These are phyloP conservation scores for Rotaria sp. DNA, from an alignment of 2,888 invertebrate species.

Conservation along the genomic window DNA sequence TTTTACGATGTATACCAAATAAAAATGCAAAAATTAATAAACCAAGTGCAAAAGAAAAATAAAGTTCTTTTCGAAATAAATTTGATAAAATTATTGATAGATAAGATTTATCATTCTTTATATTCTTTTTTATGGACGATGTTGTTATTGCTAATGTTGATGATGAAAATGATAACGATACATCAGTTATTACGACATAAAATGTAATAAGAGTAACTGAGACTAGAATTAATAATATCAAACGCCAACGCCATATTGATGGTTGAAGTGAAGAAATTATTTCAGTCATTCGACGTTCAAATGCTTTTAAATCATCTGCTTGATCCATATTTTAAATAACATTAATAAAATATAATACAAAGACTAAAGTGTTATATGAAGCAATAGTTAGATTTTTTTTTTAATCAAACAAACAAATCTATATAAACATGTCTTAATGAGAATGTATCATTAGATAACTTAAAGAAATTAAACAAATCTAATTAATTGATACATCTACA, in stretches of 20 bases:
- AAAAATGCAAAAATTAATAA: conserved; percentile 62
- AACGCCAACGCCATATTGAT: conserved; percentile 85
- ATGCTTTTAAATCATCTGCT: conserved; percentile 79
- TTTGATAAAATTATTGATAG: too few relatives aligned
- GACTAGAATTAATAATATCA: conserved; percentile 60
- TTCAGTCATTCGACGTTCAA: conserved; percentile 89
- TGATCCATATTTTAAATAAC: not conserved
- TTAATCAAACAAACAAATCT: too few relatives aligned
- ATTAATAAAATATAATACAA: too few relatives aligned
- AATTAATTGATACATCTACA: too few relatives aligned
- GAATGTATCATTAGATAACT: too few relatives aligned
- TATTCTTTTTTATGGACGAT: not conserved
- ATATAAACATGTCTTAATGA: too few relatives aligned
- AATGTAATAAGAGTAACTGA: not conserved
- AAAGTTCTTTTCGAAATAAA: conserved; percentile 11
- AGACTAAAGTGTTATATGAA: too few relatives aligned
- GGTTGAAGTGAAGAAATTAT: conserved; percentile 91
- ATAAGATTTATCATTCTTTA: not conserved
- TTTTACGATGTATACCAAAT: conserved; percentile 3
- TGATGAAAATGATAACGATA: not conserved
- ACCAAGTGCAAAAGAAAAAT: conserved; percentile 64
- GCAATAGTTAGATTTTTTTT: too few relatives aligned
- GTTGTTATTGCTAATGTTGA: not conserved
- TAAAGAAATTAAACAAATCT: too few relatives aligned
- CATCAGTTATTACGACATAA: not conserved